A percentile compares a stretch with the other conserved stretches of the same genome.
Conservation (phyloP, 2,797 vertebrate genomes). For the Falco columbarius region DNA sequence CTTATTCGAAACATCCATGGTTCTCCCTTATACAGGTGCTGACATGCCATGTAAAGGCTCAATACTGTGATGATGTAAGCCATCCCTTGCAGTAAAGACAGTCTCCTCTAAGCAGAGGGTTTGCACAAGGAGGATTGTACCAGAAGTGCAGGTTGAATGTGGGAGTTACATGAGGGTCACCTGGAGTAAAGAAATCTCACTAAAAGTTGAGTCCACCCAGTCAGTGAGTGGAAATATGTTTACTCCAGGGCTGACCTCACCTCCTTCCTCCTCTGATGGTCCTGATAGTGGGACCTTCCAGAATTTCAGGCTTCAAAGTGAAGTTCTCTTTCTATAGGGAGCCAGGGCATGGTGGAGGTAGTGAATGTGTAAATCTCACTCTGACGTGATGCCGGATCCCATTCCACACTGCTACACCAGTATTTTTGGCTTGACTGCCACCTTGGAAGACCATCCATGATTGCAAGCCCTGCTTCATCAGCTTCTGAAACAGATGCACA, state of each 20-base stretch:
- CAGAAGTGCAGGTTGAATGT: background rate
- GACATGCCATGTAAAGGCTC: background rate
- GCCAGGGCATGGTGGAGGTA: background rate
- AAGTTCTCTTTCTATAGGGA: background rate
- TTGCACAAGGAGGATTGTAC: background rate
- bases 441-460: background rate
- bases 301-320: background rate
- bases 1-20: rapidly evolving
- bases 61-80: rapidly evolving
- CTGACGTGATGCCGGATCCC: background rate
- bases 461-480: background rate
- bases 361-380: background rate
- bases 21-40: background rate
- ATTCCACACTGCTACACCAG: background rate
- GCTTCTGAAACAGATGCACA: background rate
- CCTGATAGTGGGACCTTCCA: background rate
- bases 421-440: background rate
- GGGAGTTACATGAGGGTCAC: background rate
- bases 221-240: rapidly evolving
- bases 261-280: background rate
- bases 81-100: background rate
- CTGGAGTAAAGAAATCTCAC: background rate
- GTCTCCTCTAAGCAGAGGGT: background rate
- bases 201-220: background rate
- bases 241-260: background rate